These are phyloP conservation scores for Okapia johnstoni DNA, from an alignment of 2,113 vertebrate genomes.

Conservation along the genomic window DNA sequence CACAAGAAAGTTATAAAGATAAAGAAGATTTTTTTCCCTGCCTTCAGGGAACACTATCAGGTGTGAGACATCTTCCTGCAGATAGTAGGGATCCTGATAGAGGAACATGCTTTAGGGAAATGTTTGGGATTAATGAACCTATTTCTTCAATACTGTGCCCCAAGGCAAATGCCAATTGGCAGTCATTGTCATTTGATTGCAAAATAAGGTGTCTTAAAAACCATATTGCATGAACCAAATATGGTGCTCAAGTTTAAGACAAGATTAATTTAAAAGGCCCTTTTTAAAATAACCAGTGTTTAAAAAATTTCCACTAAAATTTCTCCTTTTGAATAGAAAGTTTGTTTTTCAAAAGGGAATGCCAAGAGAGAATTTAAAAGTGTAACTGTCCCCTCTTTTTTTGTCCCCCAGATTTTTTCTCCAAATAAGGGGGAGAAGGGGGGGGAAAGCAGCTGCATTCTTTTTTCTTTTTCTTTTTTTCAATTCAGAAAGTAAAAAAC, in stretches of 20 bases:
- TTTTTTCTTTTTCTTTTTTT: slow-evolving; percentile 82
- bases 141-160: neutral
- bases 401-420: slow-evolving; percentile 58
- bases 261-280: neutral
- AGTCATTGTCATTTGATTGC: neutral
- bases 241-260: neutral
- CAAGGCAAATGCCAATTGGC: neutral
- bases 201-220: neutral
- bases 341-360: neutral
- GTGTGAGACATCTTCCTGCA: neutral
- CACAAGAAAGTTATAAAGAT: neutral
- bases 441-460: slow-evolving; percentile 77
- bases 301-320: neutral
- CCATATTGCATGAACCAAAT: neutral
- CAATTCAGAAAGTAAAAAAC: slow-evolving; percentile 86
- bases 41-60: neutral
- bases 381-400: neutral
- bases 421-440: slow-evolving; percentile 59
- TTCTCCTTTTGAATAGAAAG: neutral
- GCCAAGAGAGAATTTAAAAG: neutral
- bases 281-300: neutral
- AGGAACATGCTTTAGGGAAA: neutral
- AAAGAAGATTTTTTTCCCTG: neutral
- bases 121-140: neutral
- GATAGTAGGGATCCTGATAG: neutral